Evolutionary conservation across 2,113 vertebrate species (phyloP).

Genomic region (Cyanoderma ruficeps): DNA sequence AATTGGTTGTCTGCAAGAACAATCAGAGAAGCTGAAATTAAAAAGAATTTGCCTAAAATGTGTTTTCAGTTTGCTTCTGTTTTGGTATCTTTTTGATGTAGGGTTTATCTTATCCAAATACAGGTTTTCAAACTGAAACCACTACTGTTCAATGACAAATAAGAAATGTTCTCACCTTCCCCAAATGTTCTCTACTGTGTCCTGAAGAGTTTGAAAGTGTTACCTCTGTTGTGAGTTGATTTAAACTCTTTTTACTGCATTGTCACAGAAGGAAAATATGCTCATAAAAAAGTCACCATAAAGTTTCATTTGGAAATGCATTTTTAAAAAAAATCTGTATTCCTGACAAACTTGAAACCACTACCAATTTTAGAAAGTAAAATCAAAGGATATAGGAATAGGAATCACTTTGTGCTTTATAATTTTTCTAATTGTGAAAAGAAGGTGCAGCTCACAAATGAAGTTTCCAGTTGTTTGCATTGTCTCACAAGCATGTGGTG

Average conservation of each 20-base stretch:
- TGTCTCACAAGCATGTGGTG: background rate
- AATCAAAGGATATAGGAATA: background rate
- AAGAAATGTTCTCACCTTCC: background rate
- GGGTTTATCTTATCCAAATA: background rate
- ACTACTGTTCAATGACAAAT: background rate
- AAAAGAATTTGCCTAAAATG: background rate
- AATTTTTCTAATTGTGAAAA: background rate
- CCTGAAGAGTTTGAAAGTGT: background rate
- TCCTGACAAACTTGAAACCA: background rate
- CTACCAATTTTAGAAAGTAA: background rate
- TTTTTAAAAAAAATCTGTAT: background rate
- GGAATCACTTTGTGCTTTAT: background rate
- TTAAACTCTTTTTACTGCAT: background rate
- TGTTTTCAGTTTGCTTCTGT: background rate
- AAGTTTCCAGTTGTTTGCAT: background rate
- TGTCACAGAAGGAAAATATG: background rate
- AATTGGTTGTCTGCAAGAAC: background rate
- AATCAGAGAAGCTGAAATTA: background rate
- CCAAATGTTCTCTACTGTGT: rapidly evolving
- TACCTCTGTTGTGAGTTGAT: background rate
- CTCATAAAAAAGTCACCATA: background rate
- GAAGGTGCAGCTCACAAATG: background rate
- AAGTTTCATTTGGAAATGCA: background rate
- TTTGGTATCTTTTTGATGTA: background rate
- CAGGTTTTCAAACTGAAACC: background rate